Evolutionary conservation across 2,888 invertebrate genomes (phyloP).

Genomic region (Aphodius sticticus): DNA sequence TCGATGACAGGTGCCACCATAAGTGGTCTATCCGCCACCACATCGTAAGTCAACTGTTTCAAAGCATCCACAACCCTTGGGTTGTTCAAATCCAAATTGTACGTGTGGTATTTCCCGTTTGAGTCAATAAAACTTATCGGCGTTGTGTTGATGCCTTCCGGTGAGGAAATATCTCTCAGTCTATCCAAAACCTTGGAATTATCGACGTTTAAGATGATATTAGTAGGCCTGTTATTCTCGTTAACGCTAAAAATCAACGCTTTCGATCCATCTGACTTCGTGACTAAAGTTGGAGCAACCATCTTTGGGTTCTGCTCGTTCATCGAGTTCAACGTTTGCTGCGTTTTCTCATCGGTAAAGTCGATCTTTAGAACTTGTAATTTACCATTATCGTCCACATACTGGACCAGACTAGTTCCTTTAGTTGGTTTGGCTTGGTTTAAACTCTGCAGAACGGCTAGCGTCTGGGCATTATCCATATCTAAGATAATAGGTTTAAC

Average conservation of each 20-base stretch:
- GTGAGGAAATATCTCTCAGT: neutral
- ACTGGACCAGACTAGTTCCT: neutral
- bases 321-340: neutral
- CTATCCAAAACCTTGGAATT: neutral
- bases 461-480: neutral
- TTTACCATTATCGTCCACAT: neutral
- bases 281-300: neutral
- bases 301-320: neutral
- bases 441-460: neutral
- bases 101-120: neutral
- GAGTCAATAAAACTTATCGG: neutral
- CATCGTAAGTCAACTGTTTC: slow-evolving; percentile 6
- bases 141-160: slow-evolving; percentile 8
- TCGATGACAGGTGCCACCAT: neutral
- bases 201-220: slow-evolving; percentile 1
- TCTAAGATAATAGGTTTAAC: slow-evolving; percentile 8
- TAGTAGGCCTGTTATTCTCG: neutral
- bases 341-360: neutral
- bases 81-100: slow-evolving; percentile 23
- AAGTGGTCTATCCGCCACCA: neutral
- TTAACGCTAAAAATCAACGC: neutral
- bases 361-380: slow-evolving; percentile 6
- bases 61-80: slow-evolving; percentile 9
- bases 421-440: neutral
- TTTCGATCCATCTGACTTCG: neutral